These are phyloP conservation scores for Australoheros facetus DNA, from an alignment of 2,797 vertebrate species.

Conservation along the genomic window DNA sequence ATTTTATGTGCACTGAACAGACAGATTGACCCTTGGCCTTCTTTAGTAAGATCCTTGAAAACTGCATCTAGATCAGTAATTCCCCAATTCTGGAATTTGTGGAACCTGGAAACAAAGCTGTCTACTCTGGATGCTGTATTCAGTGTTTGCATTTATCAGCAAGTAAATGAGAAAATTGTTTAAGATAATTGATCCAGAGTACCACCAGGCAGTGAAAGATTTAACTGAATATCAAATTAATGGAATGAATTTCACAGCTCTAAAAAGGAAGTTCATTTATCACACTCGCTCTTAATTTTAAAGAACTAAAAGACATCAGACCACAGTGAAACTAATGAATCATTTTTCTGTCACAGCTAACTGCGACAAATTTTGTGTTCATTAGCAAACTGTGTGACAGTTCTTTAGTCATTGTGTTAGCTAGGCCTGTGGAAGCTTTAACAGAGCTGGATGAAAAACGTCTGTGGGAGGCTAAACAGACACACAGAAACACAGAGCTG, in stretches of 20 bases:
- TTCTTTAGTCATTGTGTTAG: not conserved
- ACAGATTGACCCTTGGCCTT: no score
- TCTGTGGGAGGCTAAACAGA: slow-evolving; percentile 9
- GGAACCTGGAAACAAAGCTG: no score
- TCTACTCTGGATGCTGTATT: not conserved
- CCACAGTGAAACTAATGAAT: not conserved
- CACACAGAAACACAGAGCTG: not conserved
- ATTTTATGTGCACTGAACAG: no score
- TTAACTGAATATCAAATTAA: not conserved
- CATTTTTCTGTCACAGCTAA: not conserved
- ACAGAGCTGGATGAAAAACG: not conserved
- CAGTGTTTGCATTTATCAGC: not conserved
- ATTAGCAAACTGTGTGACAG: slow-evolving; percentile 1
- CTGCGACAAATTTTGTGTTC: not conserved
- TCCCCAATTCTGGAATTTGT: no score
- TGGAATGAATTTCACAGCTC: not conserved
- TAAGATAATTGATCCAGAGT: not conserved
- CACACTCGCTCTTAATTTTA: not conserved
- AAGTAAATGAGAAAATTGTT: not conserved
- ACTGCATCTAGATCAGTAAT: no score
- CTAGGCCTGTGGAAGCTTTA: not conserved
- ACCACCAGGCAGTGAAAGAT: not conserved
- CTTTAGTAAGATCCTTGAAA: no score
- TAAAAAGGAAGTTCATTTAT: not conserved
- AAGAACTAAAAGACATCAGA: not conserved